Percentiles rank a stretch among this genome's conserved stretches.
Evolutionary conservation across 2,797 vertebrate genomes (phyloP).

Genomic region (Microctenopoma stevenorrisi): DNA sequence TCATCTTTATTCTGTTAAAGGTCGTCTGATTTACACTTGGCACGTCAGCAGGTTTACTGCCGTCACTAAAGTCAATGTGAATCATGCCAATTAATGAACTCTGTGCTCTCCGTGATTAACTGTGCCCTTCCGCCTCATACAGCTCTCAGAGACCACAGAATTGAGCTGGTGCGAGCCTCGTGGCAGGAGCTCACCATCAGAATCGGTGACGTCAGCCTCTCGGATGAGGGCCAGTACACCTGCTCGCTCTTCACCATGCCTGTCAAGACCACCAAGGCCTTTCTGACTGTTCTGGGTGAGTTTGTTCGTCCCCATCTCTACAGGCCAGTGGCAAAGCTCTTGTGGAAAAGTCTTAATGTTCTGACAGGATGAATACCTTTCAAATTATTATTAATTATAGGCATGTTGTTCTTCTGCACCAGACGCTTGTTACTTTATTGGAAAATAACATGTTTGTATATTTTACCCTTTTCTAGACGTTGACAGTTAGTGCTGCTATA

Average conservation of each 20-base stretch:
- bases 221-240: slow-evolving; percentile 96
- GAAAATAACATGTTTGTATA: slow-evolving; percentile 11
- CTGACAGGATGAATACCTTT: slow-evolving; percentile 29
- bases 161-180: slow-evolving; percentile 93
- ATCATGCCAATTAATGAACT: slow-evolving; percentile 8
- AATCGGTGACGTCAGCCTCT: slow-evolving; percentile 93
- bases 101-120: slow-evolving; percentile 14
- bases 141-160: slow-evolving; percentile 97
- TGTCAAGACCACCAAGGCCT: slow-evolving; percentile 98
- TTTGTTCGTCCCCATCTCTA: slow-evolving; percentile 26
- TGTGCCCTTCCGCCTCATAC: slow-evolving; percentile 19
- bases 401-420: slow-evolving; percentile 4
- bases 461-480: slow-evolving; percentile 20
- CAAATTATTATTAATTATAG: slow-evolving; percentile 6
- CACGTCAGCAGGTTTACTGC: slow-evolving; percentile 12
- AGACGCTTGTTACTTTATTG: neutral
- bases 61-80: slow-evolving; percentile 13
- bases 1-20: slow-evolving; percentile 29
- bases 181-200: slow-evolving; percentile 97
- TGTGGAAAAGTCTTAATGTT: slow-evolving; percentile 26
- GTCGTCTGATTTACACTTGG: slow-evolving; percentile 30
- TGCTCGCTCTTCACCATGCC: slow-evolving; percentile 99
- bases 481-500: slow-evolving; percentile 7
- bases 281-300: slow-evolving; percentile 96
- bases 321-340: slow-evolving; percentile 14